Percentiles rank a stretch among this genome's conserved stretches.
These are phyloP conservation scores for Hydropotes inermis DNA, from an alignment of 2,113 vertebrate genomes.

Conservation along the genomic window DNA sequence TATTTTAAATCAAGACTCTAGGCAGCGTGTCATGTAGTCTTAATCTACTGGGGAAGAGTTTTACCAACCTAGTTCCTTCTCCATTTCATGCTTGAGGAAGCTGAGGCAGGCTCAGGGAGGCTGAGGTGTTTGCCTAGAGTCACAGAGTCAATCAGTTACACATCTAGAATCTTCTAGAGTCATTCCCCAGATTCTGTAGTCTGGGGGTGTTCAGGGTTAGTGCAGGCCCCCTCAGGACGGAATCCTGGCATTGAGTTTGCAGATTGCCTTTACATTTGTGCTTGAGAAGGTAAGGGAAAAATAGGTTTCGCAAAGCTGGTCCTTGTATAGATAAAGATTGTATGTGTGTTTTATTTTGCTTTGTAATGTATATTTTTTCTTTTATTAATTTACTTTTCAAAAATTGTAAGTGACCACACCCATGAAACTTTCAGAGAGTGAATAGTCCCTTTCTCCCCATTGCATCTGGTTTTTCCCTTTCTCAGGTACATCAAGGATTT, in stretches of 20 bases:
- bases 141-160: background rate
- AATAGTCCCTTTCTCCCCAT: background rate
- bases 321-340: background rate
- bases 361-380: background rate
- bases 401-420: background rate
- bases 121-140: background rate
- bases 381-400: background rate
- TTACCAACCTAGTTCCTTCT: background rate
- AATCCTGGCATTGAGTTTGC: background rate
- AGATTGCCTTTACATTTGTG: background rate
- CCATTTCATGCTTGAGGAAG: background rate
- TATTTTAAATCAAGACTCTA: background rate
- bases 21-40: background rate
- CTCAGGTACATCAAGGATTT: background rate
- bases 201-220: background rate
- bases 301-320: background rate
- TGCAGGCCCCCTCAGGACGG: background rate
- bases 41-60: background rate
- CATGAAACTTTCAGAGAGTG: background rate
- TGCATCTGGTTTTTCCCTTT: background rate
- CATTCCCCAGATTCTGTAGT: background rate
- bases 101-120: background rate
- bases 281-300: background rate
- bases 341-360: background rate
- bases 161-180: background rate